These are phyloP conservation scores for Anolis apletophallus DNA, from an alignment of 2,797 vertebrate genomes.

Conservation along the genomic window DNA sequence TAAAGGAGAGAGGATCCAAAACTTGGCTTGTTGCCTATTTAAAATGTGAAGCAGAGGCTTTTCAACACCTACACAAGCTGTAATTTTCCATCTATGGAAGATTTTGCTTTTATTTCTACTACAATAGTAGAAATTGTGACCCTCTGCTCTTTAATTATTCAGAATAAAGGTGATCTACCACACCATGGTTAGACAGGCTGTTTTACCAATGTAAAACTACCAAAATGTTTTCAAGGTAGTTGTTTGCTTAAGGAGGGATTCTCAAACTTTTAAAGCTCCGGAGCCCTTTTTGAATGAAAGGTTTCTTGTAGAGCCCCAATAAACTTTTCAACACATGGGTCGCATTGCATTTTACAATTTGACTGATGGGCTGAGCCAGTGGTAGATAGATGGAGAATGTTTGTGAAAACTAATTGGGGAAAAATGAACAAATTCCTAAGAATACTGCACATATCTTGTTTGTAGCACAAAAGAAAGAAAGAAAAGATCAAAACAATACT, in stretches of 20 bases:
- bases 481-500: too few species aligned
- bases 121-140: constrained; percentile 43
- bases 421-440: too few species aligned
- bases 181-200: constrained; percentile 27
- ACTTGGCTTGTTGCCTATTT: constrained; percentile 64
- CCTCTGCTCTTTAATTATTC: constrained; percentile 46
- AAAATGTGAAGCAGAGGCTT: constrained; percentile 67
- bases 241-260: constrained; percentile 19
- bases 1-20: constrained; percentile 55
- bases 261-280: too few species aligned
- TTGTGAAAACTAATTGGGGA: too few species aligned
- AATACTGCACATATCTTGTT: too few species aligned
- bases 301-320: too few species aligned
- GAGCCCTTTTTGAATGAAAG: too few species aligned
- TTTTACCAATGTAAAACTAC: constrained; percentile 42
- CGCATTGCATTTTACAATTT: too few species aligned
- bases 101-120: constrained; percentile 61
- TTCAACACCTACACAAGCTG: constrained; percentile 73
- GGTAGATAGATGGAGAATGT: too few species aligned
- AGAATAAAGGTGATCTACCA: constrained; percentile 38
- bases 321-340: too few species aligned
- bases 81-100: constrained; percentile 70
- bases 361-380: too few species aligned
- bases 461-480: too few species aligned
- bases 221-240: constrained; percentile 37